Evolutionary conservation across 2,888 invertebrate species (phyloP), one percentile per base, ranked within the genome.

Genomic region (Drosophila helvetica): DNA sequence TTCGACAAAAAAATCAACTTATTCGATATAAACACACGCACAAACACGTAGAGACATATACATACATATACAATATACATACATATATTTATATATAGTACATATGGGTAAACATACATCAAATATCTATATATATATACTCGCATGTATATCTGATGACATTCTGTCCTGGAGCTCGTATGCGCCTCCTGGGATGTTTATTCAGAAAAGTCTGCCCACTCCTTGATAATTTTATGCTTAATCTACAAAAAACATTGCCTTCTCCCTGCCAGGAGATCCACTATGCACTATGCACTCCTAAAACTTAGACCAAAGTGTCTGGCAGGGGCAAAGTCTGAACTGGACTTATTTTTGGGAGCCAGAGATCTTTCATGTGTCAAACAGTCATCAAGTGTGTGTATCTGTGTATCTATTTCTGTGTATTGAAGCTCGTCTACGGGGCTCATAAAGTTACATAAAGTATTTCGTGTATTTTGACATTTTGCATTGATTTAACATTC

Each of bases 1-100:
- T 70, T 60, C 65, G 67, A 54, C 77, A 67, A 68, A 78, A 61
- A 69, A 69, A 61, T 48, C 12, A 55, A 57, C 73, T 73, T 87
- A 81, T 78, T 65, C 61, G 71, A 84, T 78, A 80, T 62, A 38
- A 42, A 71, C 38, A 50, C 56, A 45, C 54, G 57, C 67, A 48
- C 50, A 43, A 42, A 64, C 55, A 62, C 22, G 17, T 51, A 56
- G 38, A 55, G 25, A 33, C 51, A 52, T 45, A 45, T 56, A 22
- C n/a, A n/a, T 66, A 38, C 8, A 17, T 8, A 8, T 27, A 8
- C 27, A 38, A 6, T 6, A 38, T 18, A 52, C 52, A 18, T 60
- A 33, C 45, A 43, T 52, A 8, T 25, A 8, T 25, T 8, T 25
- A 12, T 50, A 42, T 52, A 30, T 67, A 42, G 22, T 62, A 19